Percentiles rank a stretch among this genome's conserved stretches.
phyloP scores from a whole-genome alignment of 2,888 invertebrate species.

The Dorcus hopei region DNA sequence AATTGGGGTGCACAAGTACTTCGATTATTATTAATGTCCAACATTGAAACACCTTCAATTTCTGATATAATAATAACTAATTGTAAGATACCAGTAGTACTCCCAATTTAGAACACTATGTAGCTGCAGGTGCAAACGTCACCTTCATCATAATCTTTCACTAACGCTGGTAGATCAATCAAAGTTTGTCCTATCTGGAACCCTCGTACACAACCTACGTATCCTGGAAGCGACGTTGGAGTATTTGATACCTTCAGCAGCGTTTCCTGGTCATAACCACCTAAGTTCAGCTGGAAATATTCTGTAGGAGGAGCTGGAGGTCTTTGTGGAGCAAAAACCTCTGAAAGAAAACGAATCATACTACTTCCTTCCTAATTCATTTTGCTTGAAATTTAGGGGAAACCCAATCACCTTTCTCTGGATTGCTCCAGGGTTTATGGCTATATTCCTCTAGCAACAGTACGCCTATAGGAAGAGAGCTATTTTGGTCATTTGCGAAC shows the following conservation, averaged over 20 bases:
- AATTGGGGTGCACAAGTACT: neutral
- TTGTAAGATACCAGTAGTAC: neutral
- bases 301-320: slow-evolving; percentile 87
- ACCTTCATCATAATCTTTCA: slow-evolving; percentile 61
- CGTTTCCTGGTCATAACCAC: slow-evolving; percentile 78
- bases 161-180: slow-evolving; percentile 73
- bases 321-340: slow-evolving; percentile 82
- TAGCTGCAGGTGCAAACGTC: slow-evolving; percentile 33
- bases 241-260: slow-evolving; percentile 58
- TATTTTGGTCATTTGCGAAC: slow-evolving; percentile 76
- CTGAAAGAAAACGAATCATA: slow-evolving; percentile 46
- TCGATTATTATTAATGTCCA: neutral
- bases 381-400: neutral
- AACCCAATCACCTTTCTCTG: slow-evolving; percentile 63
- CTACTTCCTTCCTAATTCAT: neutral
- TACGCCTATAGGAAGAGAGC: slow-evolving; percentile 67
- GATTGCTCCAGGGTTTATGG: slow-evolving; percentile 83
- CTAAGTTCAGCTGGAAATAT: slow-evolving; percentile 85
- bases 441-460: slow-evolving; percentile 72
- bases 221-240: slow-evolving; percentile 61
- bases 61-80: too few species aligned
- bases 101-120: too few species aligned
- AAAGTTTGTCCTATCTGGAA: slow-evolving; percentile 79
- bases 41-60: neutral
- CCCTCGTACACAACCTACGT: slow-evolving; percentile 84